Base-by-base conservation (phyloP, 2,888 invertebrate genomes). In the Agriotes lineatus region DNA sequence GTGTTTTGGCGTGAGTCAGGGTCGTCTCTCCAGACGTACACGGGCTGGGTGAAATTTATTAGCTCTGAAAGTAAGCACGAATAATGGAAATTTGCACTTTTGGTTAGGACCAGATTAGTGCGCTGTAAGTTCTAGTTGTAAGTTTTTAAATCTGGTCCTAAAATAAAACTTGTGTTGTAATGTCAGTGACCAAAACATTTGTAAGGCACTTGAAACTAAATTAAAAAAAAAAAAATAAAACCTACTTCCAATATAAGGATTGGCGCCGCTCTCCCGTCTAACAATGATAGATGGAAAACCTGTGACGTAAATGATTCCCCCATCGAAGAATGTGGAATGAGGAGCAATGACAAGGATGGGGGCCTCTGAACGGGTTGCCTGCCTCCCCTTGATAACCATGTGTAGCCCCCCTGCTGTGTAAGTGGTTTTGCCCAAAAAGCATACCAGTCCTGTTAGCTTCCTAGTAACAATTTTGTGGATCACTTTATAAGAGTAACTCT, bases 1-100 rank as follows among this genome's bases (percentile, higher is more conserved):
- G 97, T 95, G 77, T 93, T 95, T 80, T 94, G 94, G 5, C 97
- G 86, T 0, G 97, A 97, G 83, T 96, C 92, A 0, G 96, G 95
- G 85, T 96, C 96, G 79, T 97, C 96, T 60, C 97, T 86, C 89
- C 93, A 93, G 37, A 98, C 97, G 82, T 96, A 96, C 50, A 98
- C 94, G 0, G 98, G 97, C 83, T 98, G 97, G 0, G 96, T 96
- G 84, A 94, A 96, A 85, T 95, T 94, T 74, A 97, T 96, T 57
- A 97, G 86, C 82, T 94, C 96, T 94, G 85, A 7, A 87, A 69
- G 6, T n/a, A n/a, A n/a, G n/a, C n/a, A n/a, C n/a, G n/a, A n/a
- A n/a, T n/a, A n/a, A n/a, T n/a, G n/a, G n/a, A n/a, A n/a, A n/a
- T n/a, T n/a, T n/a, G n/a, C n/a, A n/a, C n/a, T n/a, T n/a, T n/a